Percentiles rank a stretch among this genome's conserved stretches.
Evolutionary conservation across 2,113 vertebrate species (phyloP).

Genomic region (Balaenoptera acutorostrata): DNA sequence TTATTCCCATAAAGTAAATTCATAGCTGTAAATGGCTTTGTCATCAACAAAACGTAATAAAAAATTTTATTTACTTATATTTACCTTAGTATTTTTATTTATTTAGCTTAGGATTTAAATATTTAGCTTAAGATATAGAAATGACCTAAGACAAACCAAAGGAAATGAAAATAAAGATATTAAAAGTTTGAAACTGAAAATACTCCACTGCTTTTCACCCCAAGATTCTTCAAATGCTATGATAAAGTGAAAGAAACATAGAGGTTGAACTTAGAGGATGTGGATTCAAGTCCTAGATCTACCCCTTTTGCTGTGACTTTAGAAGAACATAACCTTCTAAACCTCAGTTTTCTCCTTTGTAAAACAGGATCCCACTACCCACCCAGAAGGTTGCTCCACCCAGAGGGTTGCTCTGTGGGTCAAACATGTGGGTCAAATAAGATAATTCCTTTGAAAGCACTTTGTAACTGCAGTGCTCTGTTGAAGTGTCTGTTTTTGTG

Average conservation of each 20-base stretch:
- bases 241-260: neutral
- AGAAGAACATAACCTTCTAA: neutral
- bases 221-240: neutral
- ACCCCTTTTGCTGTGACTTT: neutral
- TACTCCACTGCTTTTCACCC: neutral
- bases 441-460: neutral
- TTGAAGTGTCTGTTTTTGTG: neutral
- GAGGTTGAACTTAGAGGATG: neutral
- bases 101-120: neutral
- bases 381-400: neutral
- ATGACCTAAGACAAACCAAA: neutral
- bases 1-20: neutral
- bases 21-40: neutral
- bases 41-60: neutral
- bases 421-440: neutral
- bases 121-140: constrained; percentile 4
- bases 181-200: constrained; percentile 17
- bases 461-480: neutral
- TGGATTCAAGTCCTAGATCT: neutral
- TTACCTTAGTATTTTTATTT: neutral
- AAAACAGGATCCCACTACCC: neutral
- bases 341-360: neutral
- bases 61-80: neutral
- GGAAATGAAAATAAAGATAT: constrained; percentile 11
- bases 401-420: neutral